Evolutionary conservation across 2,888 invertebrate species (phyloP).

Genomic region (Lasioglossum marginatum): DNA sequence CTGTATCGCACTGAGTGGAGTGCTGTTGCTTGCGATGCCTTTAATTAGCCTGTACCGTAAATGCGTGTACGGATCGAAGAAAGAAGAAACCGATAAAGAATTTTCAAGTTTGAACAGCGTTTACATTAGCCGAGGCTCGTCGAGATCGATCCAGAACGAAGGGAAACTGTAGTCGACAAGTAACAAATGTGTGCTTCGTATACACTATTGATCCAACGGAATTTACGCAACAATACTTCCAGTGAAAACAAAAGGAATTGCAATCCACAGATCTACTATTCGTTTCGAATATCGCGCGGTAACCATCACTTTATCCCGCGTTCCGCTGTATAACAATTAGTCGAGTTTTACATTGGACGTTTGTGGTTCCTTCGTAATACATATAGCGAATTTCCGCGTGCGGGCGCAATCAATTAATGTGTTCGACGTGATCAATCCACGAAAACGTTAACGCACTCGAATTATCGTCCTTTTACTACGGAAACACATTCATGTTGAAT

Average conservation of each 20-base stretch:
- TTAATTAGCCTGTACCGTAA: slow-evolving; percentile 78
- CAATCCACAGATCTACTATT: slow-evolving; percentile 35
- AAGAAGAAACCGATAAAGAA: slow-evolving; percentile 69
- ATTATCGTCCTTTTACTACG: slow-evolving; percentile 16
- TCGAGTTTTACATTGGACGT: slow-evolving; percentile 33
- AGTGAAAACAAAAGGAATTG: slow-evolving; percentile 55
- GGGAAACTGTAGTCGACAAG: not conserved
- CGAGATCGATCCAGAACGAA: not conserved
- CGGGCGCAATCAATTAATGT: not conserved
- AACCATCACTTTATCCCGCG: slow-evolving; percentile 10
- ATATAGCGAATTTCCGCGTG: not conserved
- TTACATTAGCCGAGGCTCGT: slow-evolving; percentile 62
- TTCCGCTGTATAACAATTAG: slow-evolving; percentile 4
- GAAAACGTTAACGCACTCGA: not conserved
- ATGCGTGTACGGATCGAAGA: slow-evolving; percentile 65
- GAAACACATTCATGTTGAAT: not conserved
- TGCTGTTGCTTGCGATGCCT: slow-evolving; percentile 86
- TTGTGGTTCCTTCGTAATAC: slow-evolving; percentile 54
- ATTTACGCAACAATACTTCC: slow-evolving; percentile 55
- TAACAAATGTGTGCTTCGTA: not conserved
- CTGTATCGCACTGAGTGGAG: slow-evolving; percentile 91
- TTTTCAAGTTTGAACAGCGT: slow-evolving; percentile 79
- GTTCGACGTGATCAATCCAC: not conserved
- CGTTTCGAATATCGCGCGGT: slow-evolving; percentile 25
- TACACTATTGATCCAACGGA: slow-evolving; percentile 35